Evolutionary conservation across 2,888 invertebrate species (phyloP).

Genomic region (Athrips mouffetella): DNA sequence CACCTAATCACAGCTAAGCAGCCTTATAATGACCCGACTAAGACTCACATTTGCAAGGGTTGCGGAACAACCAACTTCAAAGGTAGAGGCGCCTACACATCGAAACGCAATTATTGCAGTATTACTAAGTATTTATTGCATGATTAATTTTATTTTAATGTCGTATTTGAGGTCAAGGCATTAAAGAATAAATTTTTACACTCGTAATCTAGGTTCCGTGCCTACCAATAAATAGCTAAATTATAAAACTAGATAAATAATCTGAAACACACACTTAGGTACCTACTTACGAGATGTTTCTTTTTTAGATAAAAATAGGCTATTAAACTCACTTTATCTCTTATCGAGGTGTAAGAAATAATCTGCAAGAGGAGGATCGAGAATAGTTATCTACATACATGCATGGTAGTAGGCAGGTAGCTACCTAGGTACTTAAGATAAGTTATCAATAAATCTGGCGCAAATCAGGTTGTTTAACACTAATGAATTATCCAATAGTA

Average conservation of each 20-base stretch:
- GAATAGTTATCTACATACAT: slow-evolving; percentile 41
- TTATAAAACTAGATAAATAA: too few species aligned
- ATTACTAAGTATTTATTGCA: slow-evolving; percentile 36
- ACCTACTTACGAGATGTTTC: not conserved
- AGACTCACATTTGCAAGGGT: slow-evolving; percentile 63
- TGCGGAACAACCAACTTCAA: slow-evolving; percentile 57
- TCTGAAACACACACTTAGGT: not conserved
- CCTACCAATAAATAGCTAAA: too few species aligned
- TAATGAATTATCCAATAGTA: not conserved
- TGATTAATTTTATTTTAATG: slow-evolving; percentile 28
- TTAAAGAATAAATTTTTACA: not conserved
- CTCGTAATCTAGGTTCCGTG: not conserved
- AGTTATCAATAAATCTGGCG: slow-evolving; percentile 63
- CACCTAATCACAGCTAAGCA: slow-evolving; percentile 67
- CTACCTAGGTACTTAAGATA: slow-evolving; percentile 39
- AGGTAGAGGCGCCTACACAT: slow-evolving; percentile 61
- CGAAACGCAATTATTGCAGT: slow-evolving; percentile 50
- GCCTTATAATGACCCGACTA: slow-evolving; percentile 67
- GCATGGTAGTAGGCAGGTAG: too few species aligned
- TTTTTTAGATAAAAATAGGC: slow-evolving; percentile 40
- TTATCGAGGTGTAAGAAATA: slow-evolving; percentile 59
- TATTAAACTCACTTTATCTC: slow-evolving; percentile 65
- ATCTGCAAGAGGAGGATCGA: slow-evolving; percentile 50
- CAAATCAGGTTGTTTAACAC: slow-evolving; percentile 22
- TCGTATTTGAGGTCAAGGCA: not conserved